Evolutionary conservation across 2,113 vertebrate species (phyloP).

Genomic region (Urocynchramus pylzowi): DNA sequence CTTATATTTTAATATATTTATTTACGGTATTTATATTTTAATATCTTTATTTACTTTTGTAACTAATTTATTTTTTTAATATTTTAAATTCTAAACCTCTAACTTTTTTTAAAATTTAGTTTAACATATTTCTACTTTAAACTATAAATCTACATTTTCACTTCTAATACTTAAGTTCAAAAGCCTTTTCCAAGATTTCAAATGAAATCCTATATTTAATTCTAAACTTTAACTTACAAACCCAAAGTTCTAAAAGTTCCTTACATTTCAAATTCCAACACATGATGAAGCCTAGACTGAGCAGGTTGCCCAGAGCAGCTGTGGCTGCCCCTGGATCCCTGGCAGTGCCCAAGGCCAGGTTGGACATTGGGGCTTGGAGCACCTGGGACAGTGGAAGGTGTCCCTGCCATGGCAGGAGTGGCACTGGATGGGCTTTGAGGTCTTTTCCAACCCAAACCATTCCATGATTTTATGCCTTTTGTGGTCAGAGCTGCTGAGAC

Average conservation of each 20-base stretch:
- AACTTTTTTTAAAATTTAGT: neutral
- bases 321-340: neutral
- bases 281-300: neutral
- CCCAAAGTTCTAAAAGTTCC: neutral
- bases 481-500: neutral
- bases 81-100: neutral
- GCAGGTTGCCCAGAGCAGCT: neutral
- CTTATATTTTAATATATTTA: neutral
- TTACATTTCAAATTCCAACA: neutral
- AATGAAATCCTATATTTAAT: neutral
- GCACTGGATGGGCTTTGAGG: fast-evolving
- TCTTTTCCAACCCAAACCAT: neutral
- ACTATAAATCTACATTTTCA: neutral
- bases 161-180: neutral
- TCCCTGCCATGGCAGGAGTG: neutral
- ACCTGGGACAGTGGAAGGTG: neutral
- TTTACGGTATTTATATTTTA: neutral
- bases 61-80: neutral
- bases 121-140: neutral
- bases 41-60: neutral
- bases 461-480: neutral
- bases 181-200: neutral
- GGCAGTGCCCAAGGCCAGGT: fast-evolving
- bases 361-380: neutral
- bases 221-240: neutral